Percentiles rank a stretch among this genome's conserved stretches.
phyloP scores from a whole-genome alignment of 2,888 invertebrate genomes.

The Caenorhabditis afra region DNA sequence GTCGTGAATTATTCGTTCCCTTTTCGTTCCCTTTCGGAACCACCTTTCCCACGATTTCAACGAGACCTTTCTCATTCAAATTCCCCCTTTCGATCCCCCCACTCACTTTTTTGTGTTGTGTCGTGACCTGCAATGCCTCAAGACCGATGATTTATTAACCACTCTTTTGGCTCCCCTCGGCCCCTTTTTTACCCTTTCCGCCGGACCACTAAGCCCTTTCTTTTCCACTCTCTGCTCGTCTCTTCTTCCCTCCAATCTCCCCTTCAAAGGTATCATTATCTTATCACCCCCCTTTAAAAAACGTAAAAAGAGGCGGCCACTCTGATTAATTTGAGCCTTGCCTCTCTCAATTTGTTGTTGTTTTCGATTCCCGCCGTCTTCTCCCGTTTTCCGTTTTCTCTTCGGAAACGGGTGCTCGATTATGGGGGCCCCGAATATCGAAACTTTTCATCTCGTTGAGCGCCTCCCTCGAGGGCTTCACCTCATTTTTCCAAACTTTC shows the following conservation, averaged over 20 bases:
- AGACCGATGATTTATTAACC: conserved; percentile 48
- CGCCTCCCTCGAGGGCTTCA: conserved; percentile 25
- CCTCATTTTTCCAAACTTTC: conserved; percentile 24
- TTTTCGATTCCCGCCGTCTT: conserved; percentile 27
- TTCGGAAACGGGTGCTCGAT: conserved; percentile 45
- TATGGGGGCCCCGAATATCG: conserved; percentile 33
- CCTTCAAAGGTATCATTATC: not conserved
- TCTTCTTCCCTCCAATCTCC: not conserved
- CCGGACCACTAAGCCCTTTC: conserved; percentile 14
- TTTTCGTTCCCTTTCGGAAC: not conserved
- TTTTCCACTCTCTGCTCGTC: too few relatives aligned
- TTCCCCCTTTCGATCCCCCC: conserved; percentile 6
- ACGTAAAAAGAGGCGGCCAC: not conserved
- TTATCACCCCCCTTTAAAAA: not conserved
- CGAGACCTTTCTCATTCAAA: not conserved
- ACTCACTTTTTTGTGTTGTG: conserved; percentile 24
- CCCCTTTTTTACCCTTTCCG: conserved; percentile 11
- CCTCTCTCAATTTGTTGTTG: conserved; percentile 10
- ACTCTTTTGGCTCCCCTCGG: conserved; percentile 22
- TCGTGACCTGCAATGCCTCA: conserved; percentile 11
- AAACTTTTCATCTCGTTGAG: conserved; percentile 43
- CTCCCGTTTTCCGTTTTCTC: conserved; percentile 17
- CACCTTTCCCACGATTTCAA: conserved; percentile 35
- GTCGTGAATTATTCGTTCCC: conserved; percentile 26
- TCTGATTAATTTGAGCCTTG: conserved; percentile 11